Conservation (phyloP, 2,113 vertebrate species). For the Platysternon megacephalum region DNA sequence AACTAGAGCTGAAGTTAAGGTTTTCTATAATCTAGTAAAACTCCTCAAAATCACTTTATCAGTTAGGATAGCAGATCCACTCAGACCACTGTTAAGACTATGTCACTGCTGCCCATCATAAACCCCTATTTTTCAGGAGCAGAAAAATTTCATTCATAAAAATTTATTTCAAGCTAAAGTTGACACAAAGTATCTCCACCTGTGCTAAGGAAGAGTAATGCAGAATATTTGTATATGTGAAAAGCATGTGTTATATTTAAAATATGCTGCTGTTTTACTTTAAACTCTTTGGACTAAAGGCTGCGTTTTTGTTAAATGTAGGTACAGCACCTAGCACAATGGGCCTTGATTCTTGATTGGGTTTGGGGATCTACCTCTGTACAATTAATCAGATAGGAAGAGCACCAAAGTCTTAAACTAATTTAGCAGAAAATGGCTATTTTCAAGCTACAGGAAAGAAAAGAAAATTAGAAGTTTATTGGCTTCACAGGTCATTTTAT, state of each 20-base stretch:
- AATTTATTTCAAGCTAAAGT: slow-evolving; percentile 1
- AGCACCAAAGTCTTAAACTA: not conserved
- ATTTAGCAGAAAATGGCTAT: not conserved
- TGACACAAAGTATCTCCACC: not conserved
- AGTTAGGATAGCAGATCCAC: not conserved
- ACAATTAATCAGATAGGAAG: not conserved
- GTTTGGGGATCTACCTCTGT: not conserved
- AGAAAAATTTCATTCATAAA: not conserved
- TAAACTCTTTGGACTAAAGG: not conserved
- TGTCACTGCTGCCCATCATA: not conserved
- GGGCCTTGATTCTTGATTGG: not conserved
- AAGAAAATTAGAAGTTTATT: not conserved
- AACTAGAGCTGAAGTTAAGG: not conserved
- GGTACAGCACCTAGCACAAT: not conserved
- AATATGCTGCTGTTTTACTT: not conserved
- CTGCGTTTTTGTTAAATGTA: not conserved
- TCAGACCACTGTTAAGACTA: not conserved
- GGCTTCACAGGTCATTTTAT: not conserved
- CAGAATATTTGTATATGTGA: not conserved
- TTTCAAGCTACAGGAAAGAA: not conserved
- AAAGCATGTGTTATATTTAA: not conserved
- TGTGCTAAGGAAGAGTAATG: not conserved
- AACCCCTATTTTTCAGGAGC: not conserved
- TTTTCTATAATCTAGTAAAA: slow-evolving; percentile 41
- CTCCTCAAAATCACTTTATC: slow-evolving; percentile 33